Conservation (phyloP, 2,888 invertebrate species). For the Cantharis lateralis region DNA sequence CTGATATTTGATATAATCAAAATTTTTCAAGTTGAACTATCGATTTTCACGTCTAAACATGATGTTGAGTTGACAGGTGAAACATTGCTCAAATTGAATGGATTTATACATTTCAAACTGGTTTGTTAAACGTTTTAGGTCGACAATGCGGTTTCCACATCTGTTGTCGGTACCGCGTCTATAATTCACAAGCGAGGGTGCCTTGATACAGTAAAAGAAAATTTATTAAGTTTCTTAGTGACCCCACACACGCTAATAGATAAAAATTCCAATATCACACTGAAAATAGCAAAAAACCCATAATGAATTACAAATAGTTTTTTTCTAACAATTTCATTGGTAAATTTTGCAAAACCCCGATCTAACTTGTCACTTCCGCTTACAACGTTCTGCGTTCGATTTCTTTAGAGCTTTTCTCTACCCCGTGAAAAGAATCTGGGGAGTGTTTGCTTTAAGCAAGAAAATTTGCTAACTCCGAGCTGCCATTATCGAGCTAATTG, state of each 20-base stretch:
- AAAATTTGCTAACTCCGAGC: background rate
- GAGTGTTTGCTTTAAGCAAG: background rate
- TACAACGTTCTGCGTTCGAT: background rate
- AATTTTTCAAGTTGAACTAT: background rate
- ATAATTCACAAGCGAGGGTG: background rate
- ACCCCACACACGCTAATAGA: background rate
- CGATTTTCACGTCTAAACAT: background rate
- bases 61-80: background rate
- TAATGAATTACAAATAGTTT: background rate
- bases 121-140: background rate
- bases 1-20: background rate
- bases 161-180: background rate
- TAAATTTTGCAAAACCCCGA: background rate
- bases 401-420: background rate
- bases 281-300: background rate
- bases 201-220: background rate
- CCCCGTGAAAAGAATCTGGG: background rate
- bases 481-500: background rate
- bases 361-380: background rate
- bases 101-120: background rate
- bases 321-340: background rate
- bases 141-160: background rate
- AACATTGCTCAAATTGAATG: background rate
- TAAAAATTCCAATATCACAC: background rate
- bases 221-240: background rate